These are phyloP conservation scores for Deroplatys truncata DNA, from an alignment of 2,888 invertebrate genomes.

Conservation along the genomic window DNA sequence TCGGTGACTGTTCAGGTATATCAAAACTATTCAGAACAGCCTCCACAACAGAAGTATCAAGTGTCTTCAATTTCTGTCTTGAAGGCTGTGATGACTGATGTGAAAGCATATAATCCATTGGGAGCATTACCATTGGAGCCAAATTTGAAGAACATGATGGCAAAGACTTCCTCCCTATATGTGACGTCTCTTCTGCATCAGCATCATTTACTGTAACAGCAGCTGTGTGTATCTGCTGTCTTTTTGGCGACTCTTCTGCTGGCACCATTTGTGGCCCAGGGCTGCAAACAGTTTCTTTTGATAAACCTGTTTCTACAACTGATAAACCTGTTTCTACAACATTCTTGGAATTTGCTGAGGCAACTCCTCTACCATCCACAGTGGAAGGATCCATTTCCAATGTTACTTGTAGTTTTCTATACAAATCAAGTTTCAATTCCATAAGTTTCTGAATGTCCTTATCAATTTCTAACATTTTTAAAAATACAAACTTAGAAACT, in stretches of 20 bases:
- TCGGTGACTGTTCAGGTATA: not conserved
- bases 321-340: not conserved
- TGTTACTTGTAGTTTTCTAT: constrained; percentile 46
- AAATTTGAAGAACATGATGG: not conserved
- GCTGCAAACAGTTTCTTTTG: not conserved
- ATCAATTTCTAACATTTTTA: constrained; percentile 59
- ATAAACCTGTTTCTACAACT: not conserved
- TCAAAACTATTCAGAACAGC: constrained; percentile 20
- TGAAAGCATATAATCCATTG: not conserved
- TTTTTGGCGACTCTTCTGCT: not conserved
- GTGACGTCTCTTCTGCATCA: not conserved
- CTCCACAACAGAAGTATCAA: constrained; percentile 20
- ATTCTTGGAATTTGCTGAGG: not conserved
- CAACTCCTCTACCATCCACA: not conserved
- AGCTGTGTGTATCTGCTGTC: not conserved
- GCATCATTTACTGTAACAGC: not conserved
- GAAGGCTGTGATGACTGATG: not conserved
- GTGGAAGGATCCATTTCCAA: not conserved
- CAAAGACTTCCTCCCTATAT: not conserved
- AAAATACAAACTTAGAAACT: constrained; percentile 43
- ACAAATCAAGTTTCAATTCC: constrained; percentile 56
- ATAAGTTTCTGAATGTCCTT: constrained; percentile 54
- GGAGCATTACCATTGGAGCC: constrained; percentile 1
- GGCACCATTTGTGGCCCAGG: not conserved
- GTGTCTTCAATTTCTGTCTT: not conserved